Percentiles rank a stretch among this genome's conserved stretches.
Evolutionary conservation across 2,797 vertebrate species (phyloP).

Genomic region (Thaleichthys pacificus): DNA sequence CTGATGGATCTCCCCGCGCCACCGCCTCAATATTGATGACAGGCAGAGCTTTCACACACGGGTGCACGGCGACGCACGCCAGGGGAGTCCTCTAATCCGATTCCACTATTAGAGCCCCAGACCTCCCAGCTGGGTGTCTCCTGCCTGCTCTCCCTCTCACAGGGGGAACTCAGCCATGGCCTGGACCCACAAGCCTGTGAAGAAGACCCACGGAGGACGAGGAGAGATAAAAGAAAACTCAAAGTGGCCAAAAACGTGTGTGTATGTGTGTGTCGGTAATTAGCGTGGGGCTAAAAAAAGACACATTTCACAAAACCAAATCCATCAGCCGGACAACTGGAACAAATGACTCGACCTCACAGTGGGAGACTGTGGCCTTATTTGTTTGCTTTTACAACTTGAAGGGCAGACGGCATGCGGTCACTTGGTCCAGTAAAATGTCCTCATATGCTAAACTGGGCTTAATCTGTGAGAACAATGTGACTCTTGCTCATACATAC

Average conservation of each 20-base stretch:
- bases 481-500: no score
- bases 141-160: slow-evolving; percentile 57
- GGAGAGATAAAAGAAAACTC: slow-evolving; percentile 21
- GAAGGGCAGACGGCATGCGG: slow-evolving; percentile 68
- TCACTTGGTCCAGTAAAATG: slow-evolving; percentile 55
- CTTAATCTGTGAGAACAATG: no score
- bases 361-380: slow-evolving; percentile 62
- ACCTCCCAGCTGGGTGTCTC: slow-evolving; percentile 73
- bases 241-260: slow-evolving; percentile 53
- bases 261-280: slow-evolving; percentile 58
- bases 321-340: slow-evolving; percentile 81
- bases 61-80: slow-evolving; percentile 48
- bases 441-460: slow-evolving; percentile 39
- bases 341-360: slow-evolving; percentile 75
- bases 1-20: slow-evolving; percentile 70
- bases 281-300: slow-evolving; percentile 76
- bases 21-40: slow-evolving; percentile 68
- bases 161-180: slow-evolving; percentile 39
- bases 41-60: slow-evolving; percentile 68
- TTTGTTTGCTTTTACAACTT: slow-evolving; percentile 74
- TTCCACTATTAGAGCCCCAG: slow-evolving; percentile 69
- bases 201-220: slow-evolving; percentile 53
- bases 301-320: slow-evolving; percentile 72
- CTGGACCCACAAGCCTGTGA: slow-evolving; percentile 53
- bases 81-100: slow-evolving; percentile 74